Evolutionary conservation across 2,888 invertebrate species (phyloP).

Genomic region (Drosophila formosana): DNA sequence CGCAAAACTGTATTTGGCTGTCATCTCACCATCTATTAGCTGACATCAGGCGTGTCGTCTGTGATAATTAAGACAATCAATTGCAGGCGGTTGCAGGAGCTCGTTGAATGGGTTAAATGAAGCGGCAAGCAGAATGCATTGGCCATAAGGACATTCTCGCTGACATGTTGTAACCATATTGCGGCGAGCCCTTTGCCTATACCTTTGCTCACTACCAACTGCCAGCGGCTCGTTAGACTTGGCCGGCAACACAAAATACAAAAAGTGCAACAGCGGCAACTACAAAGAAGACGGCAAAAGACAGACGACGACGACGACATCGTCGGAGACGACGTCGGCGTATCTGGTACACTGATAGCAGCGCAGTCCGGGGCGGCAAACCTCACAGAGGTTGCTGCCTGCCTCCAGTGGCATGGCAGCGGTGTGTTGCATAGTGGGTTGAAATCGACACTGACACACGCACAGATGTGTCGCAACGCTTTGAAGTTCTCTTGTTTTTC

Average conservation of each 20-base stretch:
- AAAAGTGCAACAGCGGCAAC: constrained; percentile 42
- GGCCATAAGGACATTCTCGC: constrained; percentile 50
- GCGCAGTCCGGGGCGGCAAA: constrained; percentile 70
- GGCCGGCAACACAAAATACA: constrained; percentile 67
- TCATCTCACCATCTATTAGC: neutral
- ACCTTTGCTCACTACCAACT: constrained; percentile 48
- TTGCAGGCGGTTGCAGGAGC: constrained; percentile 48
- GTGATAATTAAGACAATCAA: constrained; percentile 74
- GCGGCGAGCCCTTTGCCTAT: constrained; percentile 48
- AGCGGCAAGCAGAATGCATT: constrained; percentile 65
- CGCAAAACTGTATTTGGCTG: neutral
- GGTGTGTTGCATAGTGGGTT: constrained; percentile 56
- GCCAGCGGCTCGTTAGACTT: constrained; percentile 58
- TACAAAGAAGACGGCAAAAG: constrained; percentile 38
- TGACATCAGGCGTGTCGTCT: neutral
- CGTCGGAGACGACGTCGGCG: constrained; percentile 40
- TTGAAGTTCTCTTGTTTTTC: constrained; percentile 7
- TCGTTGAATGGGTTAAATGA: constrained; percentile 66
- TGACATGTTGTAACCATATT: constrained; percentile 62
- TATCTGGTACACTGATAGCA: constrained; percentile 75
- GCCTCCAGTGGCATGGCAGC: constrained; percentile 17
- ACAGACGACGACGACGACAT: neutral
- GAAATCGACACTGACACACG: constrained; percentile 67
- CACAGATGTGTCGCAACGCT: constrained; percentile 36
- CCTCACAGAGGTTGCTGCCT: constrained; percentile 47